Evolutionary conservation across 1,140 invertebrate species (phyloP), one percentile per base, ranked within the genome.

Genomic region (Papilio polyxenes): DNA sequence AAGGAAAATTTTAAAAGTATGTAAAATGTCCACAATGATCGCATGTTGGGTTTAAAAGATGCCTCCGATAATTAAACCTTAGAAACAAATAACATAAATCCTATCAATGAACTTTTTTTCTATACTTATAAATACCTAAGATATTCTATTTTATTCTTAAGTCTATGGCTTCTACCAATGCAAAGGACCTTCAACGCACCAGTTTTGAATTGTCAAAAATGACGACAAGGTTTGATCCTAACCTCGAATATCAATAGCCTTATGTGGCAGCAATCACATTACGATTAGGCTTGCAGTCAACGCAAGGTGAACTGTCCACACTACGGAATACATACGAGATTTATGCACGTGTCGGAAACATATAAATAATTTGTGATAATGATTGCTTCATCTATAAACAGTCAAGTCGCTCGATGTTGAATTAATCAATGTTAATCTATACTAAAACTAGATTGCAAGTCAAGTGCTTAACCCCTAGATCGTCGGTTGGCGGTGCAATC

Each of bases 211-310:
- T 77, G 75, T 77, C 75, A 77, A 77, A 77, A 77, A 17, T 77
- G 49, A 53, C 75, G 20, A 51, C 51, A 51, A 81, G 82, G 79
- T 79, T 81, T 37, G 49, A 72, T 74, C 44, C 51, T 72, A 44
- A 37, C 76, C 79, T 80, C 23, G 81, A 65, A 80, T 56, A 15
- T 84, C 86, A 89, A 91, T 88, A 84, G 83, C 90, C 90, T 90
- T 92, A 92, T 91, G 88, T 86, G 88, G 87, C 83, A 87, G 81
- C 85, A 82, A 81, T 59, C 84, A 87, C 88, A 90, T 90, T 86
- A 84, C 82, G 89, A 89, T 91, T 88, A 89, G 87, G 53, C 74
- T 82, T 80, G 83, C 80, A 82, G 75, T 76, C 80, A 76, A 69
- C 37, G 80, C 85, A 86, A 84, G 83, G 85, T 49, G 81, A 88